Percentiles rank a stretch among this genome's conserved stretches.
Conservation (phyloP, 2,888 invertebrate genomes). For the Orchesellides sinensis region DNA sequence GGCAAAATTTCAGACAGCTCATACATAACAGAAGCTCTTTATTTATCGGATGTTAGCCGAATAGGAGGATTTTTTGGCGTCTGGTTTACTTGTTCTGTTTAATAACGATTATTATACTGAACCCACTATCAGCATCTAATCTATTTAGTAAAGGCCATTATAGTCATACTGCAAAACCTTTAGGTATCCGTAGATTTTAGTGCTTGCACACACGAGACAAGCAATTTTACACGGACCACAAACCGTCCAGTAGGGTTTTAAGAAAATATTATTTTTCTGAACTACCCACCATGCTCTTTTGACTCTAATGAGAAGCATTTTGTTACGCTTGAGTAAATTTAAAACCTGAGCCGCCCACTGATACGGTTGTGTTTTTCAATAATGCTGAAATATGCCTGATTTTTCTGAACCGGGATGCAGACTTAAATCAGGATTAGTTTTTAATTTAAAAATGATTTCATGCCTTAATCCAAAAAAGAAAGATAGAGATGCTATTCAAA, state of each 20-base stretch:
- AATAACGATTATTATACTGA: neutral
- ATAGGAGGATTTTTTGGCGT: neutral
- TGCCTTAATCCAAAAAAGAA: neutral
- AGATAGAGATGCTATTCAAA: neutral
- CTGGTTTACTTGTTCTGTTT: neutral
- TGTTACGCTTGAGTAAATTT: slow-evolving; percentile 29
- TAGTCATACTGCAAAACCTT: no score
- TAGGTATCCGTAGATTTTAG: no score
- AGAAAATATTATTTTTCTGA: neutral
- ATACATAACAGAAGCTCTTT: slow-evolving; percentile 4
- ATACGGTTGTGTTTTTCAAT: neutral
- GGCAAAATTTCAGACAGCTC: slow-evolving; percentile 46
- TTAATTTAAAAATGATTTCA: slow-evolving; percentile 23
- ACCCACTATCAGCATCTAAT: neutral
- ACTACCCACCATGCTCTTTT: slow-evolving; percentile 15
- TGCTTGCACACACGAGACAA: neutral
- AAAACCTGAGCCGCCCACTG: slow-evolving; percentile 11
- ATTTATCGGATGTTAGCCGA: neutral
- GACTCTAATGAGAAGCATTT: slow-evolving; percentile 34
- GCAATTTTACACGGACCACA: slow-evolving; percentile 35
- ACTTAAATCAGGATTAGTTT: slow-evolving; percentile 17
- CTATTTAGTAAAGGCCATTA: neutral
- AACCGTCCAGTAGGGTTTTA: slow-evolving; percentile 4
- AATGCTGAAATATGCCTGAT: neutral
- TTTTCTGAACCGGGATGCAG: neutral